phyloP scores from a whole-genome alignment of 2,797 vertebrate species.

The Urocyon cinereoargenteus region DNA sequence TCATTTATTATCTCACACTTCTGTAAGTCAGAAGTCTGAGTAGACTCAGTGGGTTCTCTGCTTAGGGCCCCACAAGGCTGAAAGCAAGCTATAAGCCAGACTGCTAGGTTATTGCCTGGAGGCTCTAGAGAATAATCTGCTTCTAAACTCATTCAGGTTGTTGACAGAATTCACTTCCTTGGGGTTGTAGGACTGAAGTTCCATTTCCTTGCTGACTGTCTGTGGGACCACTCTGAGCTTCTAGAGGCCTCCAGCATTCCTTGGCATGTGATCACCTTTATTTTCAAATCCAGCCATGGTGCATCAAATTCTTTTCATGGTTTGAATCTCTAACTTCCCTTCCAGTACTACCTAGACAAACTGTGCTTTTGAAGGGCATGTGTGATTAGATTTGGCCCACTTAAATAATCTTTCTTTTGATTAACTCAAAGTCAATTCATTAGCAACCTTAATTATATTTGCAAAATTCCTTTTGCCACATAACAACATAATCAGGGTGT shows the following conservation, averaged over 20 bases:
- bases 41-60: neutral
- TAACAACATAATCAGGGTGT: slow-evolving; percentile 43
- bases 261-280: neutral
- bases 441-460: slow-evolving; percentile 69
- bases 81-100: neutral
- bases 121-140: neutral
- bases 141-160: neutral
- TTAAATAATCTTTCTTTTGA: slow-evolving; percentile 56
- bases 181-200: neutral
- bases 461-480: slow-evolving; percentile 53
- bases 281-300: neutral
- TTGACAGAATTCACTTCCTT: neutral
- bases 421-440: slow-evolving; percentile 61
- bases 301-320: neutral
- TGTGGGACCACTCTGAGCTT: neutral
- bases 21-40: neutral
- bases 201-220: neutral
- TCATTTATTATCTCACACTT: neutral
- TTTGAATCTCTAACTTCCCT: slow-evolving; percentile 49
- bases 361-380: slow-evolving; percentile 27
- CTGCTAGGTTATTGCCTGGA: neutral
- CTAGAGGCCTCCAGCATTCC: too few species aligned
- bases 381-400: slow-evolving; percentile 43
- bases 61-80: neutral
- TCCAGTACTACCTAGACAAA: slow-evolving; percentile 23